These are phyloP conservation scores for Ispidina lecontei DNA, from an alignment of 2,797 vertebrate species.

Conservation along the genomic window DNA sequence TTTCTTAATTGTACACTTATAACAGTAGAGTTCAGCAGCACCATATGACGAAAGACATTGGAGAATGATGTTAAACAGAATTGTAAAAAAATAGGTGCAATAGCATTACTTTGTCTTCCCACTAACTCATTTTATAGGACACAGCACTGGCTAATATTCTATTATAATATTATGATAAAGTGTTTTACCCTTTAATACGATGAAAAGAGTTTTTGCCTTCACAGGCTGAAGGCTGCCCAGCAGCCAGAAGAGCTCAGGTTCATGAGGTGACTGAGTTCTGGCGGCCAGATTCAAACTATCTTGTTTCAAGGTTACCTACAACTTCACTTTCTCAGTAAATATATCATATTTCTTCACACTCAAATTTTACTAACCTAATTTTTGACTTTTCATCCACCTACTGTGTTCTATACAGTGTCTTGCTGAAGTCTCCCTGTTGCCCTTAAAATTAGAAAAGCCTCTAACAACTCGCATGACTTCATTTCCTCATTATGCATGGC, in stretches of 20 bases:
- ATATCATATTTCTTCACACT: not conserved
- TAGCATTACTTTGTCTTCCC: not conserved
- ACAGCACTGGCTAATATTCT: not conserved
- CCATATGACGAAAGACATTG: not conserved
- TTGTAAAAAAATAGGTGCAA: not conserved
- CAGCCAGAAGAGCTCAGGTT: not conserved
- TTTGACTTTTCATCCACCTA: not conserved
- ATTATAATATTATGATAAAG: not conserved
- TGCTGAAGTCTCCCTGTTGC: not conserved
- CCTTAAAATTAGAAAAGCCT: not conserved
- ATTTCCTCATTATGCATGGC: not conserved
- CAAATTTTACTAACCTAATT: not conserved
- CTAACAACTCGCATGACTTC: not conserved
- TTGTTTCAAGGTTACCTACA: not conserved
- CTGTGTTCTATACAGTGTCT: not conserved
- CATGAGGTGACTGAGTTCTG: not conserved
- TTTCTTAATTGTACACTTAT: constrained; percentile 57
- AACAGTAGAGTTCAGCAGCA: constrained; percentile 40
- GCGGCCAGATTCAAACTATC: not conserved
- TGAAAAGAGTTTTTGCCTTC: not conserved
- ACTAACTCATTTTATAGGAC: not conserved
- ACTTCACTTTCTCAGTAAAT: not conserved
- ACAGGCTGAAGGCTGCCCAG: not conserved
- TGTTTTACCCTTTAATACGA: not conserved
- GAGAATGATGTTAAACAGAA: not conserved